Evolutionary conservation across 92 coral and sea anemone genomes (phyloP).

Genomic region (Palythoa caribaeorum): DNA sequence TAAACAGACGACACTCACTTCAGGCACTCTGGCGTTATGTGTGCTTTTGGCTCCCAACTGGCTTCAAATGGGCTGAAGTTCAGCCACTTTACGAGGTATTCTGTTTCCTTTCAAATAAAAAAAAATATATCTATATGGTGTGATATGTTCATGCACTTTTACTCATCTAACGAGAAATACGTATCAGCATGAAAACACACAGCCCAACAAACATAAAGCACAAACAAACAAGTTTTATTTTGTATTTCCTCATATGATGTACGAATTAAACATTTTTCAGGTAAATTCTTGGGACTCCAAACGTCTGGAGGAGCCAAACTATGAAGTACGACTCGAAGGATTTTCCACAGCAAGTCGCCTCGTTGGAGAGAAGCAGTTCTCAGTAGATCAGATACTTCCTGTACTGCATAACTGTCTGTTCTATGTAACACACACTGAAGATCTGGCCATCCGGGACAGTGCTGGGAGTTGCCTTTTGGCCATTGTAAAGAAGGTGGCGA

Average conservation of each 20-base stretch:
- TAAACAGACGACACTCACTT: not conserved
- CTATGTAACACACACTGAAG: conserved; percentile 79
- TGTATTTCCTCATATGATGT: too few species aligned
- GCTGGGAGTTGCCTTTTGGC: conserved; percentile 83
- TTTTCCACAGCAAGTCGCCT: conserved; percentile 66
- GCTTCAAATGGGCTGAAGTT: not conserved
- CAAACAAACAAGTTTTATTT: too few species aligned
- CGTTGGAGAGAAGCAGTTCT: conserved; percentile 39
- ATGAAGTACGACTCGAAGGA: conserved; percentile 70
- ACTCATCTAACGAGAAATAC: too few species aligned
- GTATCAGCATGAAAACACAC: too few species aligned
- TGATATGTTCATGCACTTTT: too few species aligned
- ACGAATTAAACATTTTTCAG: not conserved
- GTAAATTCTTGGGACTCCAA: conserved; percentile 85
- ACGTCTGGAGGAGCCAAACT: conserved; percentile 93
- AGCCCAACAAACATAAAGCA: too few species aligned
- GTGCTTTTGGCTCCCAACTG: not conserved
- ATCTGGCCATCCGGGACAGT: conserved; percentile 89
- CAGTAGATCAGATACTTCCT: conserved; percentile 68
- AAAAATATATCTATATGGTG: too few species aligned
- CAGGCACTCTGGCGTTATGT: not conserved
- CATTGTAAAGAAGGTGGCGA: conserved; percentile 73
- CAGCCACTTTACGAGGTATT: not conserved
- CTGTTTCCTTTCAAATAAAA: too few species aligned
- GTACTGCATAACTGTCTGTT: conserved; percentile 85